Evolutionary conservation across 2,113 vertebrate genomes (phyloP).

Genomic region (Laticauda colubrina): DNA sequence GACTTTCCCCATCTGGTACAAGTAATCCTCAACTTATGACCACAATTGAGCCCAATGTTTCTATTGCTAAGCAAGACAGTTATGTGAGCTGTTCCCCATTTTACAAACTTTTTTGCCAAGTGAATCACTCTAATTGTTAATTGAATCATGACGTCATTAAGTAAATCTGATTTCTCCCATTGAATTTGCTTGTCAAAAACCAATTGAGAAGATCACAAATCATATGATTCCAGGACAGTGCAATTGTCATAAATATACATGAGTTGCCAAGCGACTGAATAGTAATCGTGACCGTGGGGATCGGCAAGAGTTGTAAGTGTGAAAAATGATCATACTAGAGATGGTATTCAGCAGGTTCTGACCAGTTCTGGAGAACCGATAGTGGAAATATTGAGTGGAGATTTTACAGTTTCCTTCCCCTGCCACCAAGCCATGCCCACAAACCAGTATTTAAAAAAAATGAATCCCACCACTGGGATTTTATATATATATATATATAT

Average conservation of each 20-base stretch:
- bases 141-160: neutral
- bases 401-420: too few species aligned
- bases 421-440: too few species aligned
- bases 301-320: neutral
- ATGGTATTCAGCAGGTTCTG: too few species aligned
- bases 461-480: too few species aligned
- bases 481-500: too few species aligned
- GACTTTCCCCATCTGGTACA: neutral
- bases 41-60: neutral
- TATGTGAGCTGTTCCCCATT: neutral
- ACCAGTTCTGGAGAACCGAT: too few species aligned
- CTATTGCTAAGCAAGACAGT: neutral
- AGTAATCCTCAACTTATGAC: neutral
- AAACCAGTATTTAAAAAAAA: too few species aligned
- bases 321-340: neutral
- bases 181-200: neutral
- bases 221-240: neutral
- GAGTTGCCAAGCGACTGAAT: neutral
- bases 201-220: neutral
- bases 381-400: too few species aligned
- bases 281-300: neutral
- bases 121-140: neutral
- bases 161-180: neutral
- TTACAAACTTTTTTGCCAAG: neutral
- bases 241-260: neutral